Conservation (phyloP, 1,140 invertebrate species). For the Brevipalpus yothersi region DNA sequence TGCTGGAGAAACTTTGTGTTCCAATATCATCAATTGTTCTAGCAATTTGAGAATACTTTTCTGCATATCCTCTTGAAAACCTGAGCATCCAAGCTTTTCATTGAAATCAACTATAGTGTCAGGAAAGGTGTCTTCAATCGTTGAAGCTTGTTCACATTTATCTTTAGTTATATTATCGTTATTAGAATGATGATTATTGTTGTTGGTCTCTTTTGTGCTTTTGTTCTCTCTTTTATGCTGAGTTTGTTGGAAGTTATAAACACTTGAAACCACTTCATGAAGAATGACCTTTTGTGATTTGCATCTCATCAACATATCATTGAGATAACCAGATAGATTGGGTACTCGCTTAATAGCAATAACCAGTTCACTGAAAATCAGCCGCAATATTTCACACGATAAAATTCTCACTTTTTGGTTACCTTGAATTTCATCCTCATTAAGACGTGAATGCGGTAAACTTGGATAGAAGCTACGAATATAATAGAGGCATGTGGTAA, state of each 20-base stretch:
- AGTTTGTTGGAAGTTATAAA: conserved; percentile 30
- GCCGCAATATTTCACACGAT: conserved; percentile 19
- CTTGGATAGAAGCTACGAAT: conserved; percentile 56
- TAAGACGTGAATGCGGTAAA: conserved; percentile 31
- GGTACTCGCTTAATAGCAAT: conserved; percentile 5
- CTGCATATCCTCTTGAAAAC: conserved; percentile 11
- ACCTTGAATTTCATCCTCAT: conserved; percentile 41
- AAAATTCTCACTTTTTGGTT: conserved; percentile 47
- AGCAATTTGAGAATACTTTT: conserved; percentile 8
- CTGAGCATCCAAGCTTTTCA: conserved; percentile 24
- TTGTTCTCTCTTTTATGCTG: not conserved
- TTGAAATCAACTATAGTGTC: conserved; percentile 64
- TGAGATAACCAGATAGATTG: conserved; percentile 54
- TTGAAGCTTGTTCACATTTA: not conserved
- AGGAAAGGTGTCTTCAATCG: conserved; percentile 27
- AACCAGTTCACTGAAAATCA: conserved; percentile 9
- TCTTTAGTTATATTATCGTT: not conserved
- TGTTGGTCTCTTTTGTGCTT: not conserved
- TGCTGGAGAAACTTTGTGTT: conserved; percentile 1
- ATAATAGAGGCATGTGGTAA: conserved; percentile 51
- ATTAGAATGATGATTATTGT: no score
- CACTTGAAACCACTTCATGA: conserved; percentile 53
- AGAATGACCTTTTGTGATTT: conserved; percentile 71
- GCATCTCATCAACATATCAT: conserved; percentile 48
- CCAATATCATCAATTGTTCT: conserved; percentile 11